These are phyloP conservation scores for Sipunculus nudus DNA, from an alignment of 2,888 invertebrate genomes.

Conservation along the genomic window DNA sequence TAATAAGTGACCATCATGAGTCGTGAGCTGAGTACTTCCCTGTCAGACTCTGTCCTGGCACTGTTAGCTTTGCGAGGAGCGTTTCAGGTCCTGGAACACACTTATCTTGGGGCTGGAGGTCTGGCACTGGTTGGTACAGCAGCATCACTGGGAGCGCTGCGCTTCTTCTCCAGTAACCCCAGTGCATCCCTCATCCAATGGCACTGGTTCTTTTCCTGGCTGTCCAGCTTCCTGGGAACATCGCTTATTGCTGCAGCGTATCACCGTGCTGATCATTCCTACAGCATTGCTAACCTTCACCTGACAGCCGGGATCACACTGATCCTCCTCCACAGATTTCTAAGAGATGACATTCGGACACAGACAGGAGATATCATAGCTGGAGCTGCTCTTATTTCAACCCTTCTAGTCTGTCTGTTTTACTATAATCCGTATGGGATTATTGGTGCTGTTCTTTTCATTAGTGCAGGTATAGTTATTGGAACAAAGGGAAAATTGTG, in stretches of 20 bases:
- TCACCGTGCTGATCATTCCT: slow-evolving; percentile 41
- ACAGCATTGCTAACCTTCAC: slow-evolving; percentile 42
- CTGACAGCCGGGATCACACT: slow-evolving; percentile 26
- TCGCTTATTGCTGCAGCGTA: slow-evolving; percentile 53
- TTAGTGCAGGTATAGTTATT: slow-evolving; percentile 48
- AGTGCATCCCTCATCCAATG: slow-evolving; percentile 35
- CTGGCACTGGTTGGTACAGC: slow-evolving; percentile 52
- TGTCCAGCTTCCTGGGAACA: slow-evolving; percentile 50
- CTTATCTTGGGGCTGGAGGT: slow-evolving; percentile 44
- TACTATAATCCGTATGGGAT: slow-evolving; percentile 49
- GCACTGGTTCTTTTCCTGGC: slow-evolving; percentile 49
- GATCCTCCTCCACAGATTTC: slow-evolving; percentile 34
- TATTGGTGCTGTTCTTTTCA: slow-evolving; percentile 41
- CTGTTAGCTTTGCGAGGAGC: slow-evolving; percentile 48
- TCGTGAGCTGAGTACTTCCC: slow-evolving; percentile 53
- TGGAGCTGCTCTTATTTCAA: slow-evolving; percentile 53
- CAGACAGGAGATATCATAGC: slow-evolving; percentile 48
- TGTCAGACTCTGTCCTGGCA: slow-evolving; percentile 54
- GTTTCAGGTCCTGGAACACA: slow-evolving; percentile 33
- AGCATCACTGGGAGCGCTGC: slow-evolving; percentile 49
- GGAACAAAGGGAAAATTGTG: slow-evolving; percentile 48
- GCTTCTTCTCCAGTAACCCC: slow-evolving; percentile 48
- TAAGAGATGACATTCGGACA: slow-evolving; percentile 41
- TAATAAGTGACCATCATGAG: too few species aligned
- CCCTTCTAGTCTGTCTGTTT: slow-evolving; percentile 43